Evolutionary conservation across 2,888 invertebrate species (phyloP).

Genomic region (Acanthosepion lycidas): DNA sequence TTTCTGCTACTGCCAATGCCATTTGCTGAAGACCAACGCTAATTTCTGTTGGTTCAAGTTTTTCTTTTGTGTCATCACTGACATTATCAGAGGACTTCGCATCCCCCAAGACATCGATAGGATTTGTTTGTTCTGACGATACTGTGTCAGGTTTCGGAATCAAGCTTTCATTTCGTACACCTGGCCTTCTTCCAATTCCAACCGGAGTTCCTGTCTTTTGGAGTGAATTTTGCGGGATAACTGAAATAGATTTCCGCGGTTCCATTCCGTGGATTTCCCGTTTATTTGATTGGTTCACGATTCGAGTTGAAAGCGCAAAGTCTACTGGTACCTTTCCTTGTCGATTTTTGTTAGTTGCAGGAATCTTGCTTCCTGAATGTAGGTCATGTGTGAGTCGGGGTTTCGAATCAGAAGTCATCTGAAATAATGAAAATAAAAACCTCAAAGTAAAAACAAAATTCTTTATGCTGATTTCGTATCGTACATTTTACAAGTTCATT

Average conservation of each 20-base stretch:
- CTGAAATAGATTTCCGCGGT: not conserved
- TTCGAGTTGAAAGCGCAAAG: not conserved
- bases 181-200: not conserved
- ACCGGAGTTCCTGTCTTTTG: not conserved
- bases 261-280: not conserved
- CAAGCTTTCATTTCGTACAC: not conserved
- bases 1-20: not conserved
- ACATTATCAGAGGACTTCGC: not conserved
- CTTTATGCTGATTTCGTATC: too few relatives aligned
- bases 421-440: not conserved
- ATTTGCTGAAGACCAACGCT: not conserved
- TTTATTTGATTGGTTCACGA: not conserved
- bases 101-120: not conserved
- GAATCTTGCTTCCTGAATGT: not conserved
- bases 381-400: not conserved
- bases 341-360: not conserved
- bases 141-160: not conserved
- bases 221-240: not conserved
- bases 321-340: not conserved
- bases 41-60: not conserved
- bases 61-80: not conserved
- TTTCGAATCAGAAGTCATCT: not conserved
- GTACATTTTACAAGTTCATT: too few relatives aligned
- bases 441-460: too few relatives aligned
- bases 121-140: not conserved